Percentiles rank a stretch among this genome's conserved stretches.
These are phyloP conservation scores for Chroicocephalus ridibundus DNA, from an alignment of 2,113 vertebrate genomes.

Conservation along the genomic window DNA sequence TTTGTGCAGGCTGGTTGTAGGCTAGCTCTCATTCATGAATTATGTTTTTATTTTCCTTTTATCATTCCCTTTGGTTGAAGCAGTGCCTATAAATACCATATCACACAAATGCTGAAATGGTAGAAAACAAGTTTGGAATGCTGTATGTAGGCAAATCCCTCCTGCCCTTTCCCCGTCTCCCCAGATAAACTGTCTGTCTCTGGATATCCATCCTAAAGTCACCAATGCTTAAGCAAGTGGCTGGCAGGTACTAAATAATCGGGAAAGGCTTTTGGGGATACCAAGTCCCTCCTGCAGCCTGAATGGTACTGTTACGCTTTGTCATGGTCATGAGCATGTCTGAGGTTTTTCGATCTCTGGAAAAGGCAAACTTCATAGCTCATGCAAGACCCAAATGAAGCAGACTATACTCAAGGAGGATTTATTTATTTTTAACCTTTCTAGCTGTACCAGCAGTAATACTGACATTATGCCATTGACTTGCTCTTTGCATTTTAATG, in stretches of 20 bases:
- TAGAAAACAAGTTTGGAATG: neutral
- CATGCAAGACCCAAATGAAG: neutral
- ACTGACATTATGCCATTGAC: neutral
- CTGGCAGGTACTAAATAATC: neutral
- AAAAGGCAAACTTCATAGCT: neutral
- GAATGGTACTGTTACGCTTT: neutral
- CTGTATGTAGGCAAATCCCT: neutral
- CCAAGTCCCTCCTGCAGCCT: neutral
- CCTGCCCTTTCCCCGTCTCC: neutral
- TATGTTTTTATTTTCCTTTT: slow-evolving; percentile 27
- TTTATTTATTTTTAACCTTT: slow-evolving; percentile 20
- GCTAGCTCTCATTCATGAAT: neutral
- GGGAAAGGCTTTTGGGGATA: neutral
- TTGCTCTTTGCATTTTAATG: neutral
- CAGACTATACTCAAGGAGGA: neutral
- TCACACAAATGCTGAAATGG: neutral
- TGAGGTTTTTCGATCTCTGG: neutral
- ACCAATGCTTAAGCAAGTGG: neutral
- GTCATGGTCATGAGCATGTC: neutral
- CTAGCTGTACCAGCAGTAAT: neutral
- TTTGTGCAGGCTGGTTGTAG: neutral
- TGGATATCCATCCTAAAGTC: neutral
- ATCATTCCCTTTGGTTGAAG: neutral
- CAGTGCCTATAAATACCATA: neutral
- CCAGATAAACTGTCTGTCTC: neutral